Evolutionary conservation across 2,113 vertebrate species (phyloP).

Genomic region (Puntigrus tetrazona): DNA sequence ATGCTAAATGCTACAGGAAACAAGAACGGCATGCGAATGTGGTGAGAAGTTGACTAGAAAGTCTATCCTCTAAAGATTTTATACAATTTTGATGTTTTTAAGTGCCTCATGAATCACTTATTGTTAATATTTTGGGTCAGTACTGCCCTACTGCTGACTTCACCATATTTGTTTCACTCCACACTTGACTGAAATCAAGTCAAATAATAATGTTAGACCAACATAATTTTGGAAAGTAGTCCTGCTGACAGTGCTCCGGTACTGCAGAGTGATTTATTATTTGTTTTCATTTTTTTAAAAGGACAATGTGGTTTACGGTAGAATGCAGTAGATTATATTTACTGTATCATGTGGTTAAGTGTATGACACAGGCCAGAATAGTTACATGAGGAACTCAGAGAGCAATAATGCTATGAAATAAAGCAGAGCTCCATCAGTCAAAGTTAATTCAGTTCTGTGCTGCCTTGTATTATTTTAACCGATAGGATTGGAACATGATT

Average conservation of each 20-base stretch:
- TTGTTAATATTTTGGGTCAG: neutral
- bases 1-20: neutral
- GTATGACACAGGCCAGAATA: neutral
- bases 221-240: neutral
- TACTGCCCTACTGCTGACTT: neutral
- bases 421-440: slow-evolving; percentile 28
- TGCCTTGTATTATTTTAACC: slow-evolving; percentile 27
- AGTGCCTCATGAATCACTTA: neutral
- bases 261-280: neutral
- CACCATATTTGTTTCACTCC: neutral
- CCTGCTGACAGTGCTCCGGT: neutral
- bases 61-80: neutral
- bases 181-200: neutral
- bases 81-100: neutral
- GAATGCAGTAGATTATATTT: slow-evolving; percentile 3
- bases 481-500: slow-evolving; percentile 7
- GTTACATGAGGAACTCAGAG: neutral
- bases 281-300: neutral
- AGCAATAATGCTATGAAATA: slow-evolving; percentile 6
- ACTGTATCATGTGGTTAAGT: slow-evolving; percentile 12
- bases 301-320: neutral
- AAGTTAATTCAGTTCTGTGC: neutral
- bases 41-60: neutral
- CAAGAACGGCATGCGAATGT: neutral
- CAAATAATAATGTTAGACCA: neutral